A percentile compares a stretch with the other conserved stretches of the same genome.
Evolutionary conservation across 2,888 invertebrate genomes (phyloP).

Genomic region (Acheta domesticus): DNA sequence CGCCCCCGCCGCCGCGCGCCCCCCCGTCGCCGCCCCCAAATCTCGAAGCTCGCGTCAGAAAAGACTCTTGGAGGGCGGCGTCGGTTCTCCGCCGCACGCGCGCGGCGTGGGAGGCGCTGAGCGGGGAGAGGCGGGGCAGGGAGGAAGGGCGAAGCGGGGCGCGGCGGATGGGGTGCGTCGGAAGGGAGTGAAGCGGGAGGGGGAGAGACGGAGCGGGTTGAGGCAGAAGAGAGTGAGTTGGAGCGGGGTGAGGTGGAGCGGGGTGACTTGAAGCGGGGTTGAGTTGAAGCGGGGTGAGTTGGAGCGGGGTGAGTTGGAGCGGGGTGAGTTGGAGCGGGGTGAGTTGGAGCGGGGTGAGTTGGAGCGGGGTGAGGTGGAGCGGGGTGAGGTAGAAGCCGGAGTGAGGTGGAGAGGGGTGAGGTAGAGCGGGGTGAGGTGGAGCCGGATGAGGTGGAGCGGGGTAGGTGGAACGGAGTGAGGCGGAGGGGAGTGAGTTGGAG

Average conservation of each 20-base stretch:
- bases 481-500: neutral
- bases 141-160: neutral
- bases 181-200: no score
- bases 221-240: no score
- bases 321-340: neutral
- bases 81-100: neutral
- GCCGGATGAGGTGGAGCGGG: neutral
- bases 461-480: neutral
- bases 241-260: no score
- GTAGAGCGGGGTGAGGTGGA: no score
- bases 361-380: neutral
- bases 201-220: no score
- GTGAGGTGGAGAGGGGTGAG: neutral
- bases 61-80: neutral
- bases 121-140: neutral
- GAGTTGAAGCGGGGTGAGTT: no score
- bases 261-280: no score
- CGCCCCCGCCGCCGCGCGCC: neutral
- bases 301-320: no score
- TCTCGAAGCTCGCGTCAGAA: neutral
- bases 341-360: neutral
- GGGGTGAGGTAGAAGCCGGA: neutral
- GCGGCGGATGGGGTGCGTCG: neutral
- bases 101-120: neutral
- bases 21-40: slow-evolving; percentile 5